These are phyloP conservation scores for Anguilla japonica DNA, from an alignment of 2,113 vertebrate genomes.

Conservation along the genomic window DNA sequence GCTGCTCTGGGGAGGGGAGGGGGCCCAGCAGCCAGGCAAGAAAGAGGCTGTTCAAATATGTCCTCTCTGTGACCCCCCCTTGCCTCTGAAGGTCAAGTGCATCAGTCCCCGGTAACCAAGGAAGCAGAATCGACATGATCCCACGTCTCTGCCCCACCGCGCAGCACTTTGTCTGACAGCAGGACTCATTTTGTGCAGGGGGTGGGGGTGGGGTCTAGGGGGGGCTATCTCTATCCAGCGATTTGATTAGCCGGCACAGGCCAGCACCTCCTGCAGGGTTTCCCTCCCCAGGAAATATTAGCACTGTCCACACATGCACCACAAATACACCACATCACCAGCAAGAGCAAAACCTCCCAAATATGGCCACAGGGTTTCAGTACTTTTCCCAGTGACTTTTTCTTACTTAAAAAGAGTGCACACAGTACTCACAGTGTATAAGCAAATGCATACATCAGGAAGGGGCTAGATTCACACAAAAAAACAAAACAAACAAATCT, in stretches of 20 bases:
- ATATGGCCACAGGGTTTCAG: neutral
- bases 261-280: neutral
- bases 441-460: neutral
- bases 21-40: neutral
- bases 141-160: conserved; percentile 57
- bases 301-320: neutral
- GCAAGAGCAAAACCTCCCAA: neutral
- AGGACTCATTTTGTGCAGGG: conserved; percentile 48
- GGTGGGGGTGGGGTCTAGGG: neutral
- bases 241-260: neutral
- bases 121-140: conserved; percentile 55
- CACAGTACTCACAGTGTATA: neutral
- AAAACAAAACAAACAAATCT: neutral
- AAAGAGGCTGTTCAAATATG: conserved; percentile 56
- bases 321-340: neutral
- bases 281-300: neutral
- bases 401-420: neutral
- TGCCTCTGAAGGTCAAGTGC: conserved; percentile 68
- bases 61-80: conserved; percentile 57
- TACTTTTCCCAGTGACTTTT: neutral
- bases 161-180: conserved; percentile 52
- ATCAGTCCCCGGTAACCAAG: conserved; percentile 65
- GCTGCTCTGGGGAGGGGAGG: conserved; percentile 16
- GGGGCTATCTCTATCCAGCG: neutral
- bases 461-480: neutral